phyloP scores from a whole-genome alignment of 2,797 vertebrate genomes.

The Melanotaenia pygmaea region DNA sequence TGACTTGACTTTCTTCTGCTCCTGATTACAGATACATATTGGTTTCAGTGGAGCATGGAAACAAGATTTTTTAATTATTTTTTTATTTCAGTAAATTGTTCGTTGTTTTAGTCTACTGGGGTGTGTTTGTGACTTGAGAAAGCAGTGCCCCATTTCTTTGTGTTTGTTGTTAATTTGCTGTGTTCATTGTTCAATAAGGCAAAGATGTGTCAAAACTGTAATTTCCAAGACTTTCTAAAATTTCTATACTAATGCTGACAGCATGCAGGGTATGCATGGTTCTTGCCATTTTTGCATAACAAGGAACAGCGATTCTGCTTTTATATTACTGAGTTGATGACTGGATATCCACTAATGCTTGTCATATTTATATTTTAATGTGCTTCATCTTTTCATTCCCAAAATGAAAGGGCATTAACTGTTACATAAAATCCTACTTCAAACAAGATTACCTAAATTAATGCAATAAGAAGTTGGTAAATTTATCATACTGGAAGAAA shows the following conservation, averaged over 20 bases:
- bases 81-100: constrained; percentile 47
- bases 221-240: constrained; percentile 26
- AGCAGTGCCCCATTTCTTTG: constrained; percentile 3
- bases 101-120: constrained; percentile 38
- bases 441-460: no score
- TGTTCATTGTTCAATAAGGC: constrained; percentile 30
- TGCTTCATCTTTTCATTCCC: no score
- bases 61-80: constrained; percentile 50
- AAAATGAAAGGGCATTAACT: neutral
- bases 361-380: no score
- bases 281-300: neutral
- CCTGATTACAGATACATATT: constrained; percentile 75
- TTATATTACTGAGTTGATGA: neutral
- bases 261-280: neutral
- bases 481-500: constrained; percentile 1
- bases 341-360: neutral
- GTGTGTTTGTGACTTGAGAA: constrained; percentile 10
- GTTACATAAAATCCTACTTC: no score
- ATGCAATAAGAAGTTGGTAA: neutral
- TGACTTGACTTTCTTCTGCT: constrained; percentile 75
- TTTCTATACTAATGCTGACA: constrained; percentile 28
- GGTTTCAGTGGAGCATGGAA: constrained; percentile 64
- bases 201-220: constrained; percentile 21
- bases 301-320: neutral
- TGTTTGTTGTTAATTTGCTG: constrained; percentile 25